A percentile compares a stretch with the other conserved stretches of the same genome.
phyloP scores from a whole-genome alignment of 2,113 vertebrate species.

The Dunckerocampus dactyliophorus region DNA sequence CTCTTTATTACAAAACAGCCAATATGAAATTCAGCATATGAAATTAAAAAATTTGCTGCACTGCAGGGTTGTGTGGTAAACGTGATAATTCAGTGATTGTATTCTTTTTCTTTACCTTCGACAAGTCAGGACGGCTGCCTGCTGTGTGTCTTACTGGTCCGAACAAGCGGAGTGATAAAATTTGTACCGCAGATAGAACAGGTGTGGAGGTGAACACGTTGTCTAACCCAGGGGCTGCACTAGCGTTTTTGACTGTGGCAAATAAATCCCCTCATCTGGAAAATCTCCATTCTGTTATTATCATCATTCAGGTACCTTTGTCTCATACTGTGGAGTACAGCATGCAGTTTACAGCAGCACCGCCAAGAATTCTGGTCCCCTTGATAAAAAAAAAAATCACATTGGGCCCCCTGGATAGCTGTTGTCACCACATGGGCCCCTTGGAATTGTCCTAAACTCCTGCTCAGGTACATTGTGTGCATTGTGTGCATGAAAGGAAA shows the following conservation, averaged over 20 bases:
- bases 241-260: slow-evolving; percentile 33
- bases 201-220: slow-evolving; percentile 46
- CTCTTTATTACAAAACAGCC: slow-evolving; percentile 12
- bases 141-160: slow-evolving; percentile 20
- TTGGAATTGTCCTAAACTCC: too few relatives aligned
- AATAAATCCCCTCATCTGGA: slow-evolving; percentile 35
- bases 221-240: slow-evolving; percentile 29
- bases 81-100: slow-evolving; percentile 43
- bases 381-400: too few relatives aligned
- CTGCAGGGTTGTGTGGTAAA: slow-evolving; percentile 16
- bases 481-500: too few relatives aligned
- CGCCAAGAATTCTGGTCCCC: too few relatives aligned
- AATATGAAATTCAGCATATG: slow-evolving; percentile 47
- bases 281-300: slow-evolving; percentile 49
- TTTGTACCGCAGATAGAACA: slow-evolving; percentile 32
- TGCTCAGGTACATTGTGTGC: too few relatives aligned
- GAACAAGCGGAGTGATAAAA: slow-evolving; percentile 29
- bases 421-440: too few relatives aligned
- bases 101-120: slow-evolving; percentile 44
- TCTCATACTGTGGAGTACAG: slow-evolving; percentile 11
- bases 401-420: too few relatives aligned
- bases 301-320: slow-evolving; percentile 42
- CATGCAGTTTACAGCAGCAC: not conserved
- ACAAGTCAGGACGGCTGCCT: slow-evolving; percentile 55
- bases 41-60: slow-evolving; percentile 55